phyloP scores from a whole-genome alignment of 1,140 invertebrate genomes.

The Drosophila watanabei region DNA sequence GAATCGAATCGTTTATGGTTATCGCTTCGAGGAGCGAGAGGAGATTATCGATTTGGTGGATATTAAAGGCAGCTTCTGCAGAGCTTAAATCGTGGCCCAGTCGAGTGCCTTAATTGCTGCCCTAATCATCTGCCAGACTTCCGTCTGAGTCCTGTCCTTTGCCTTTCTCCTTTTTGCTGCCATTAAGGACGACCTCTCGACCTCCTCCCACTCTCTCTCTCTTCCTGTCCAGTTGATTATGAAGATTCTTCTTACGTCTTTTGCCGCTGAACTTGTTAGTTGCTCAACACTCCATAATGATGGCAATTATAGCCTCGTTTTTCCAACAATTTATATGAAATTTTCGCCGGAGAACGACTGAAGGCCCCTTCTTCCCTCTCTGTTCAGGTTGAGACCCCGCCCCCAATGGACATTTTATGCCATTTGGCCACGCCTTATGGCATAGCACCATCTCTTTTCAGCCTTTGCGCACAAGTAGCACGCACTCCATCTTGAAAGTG shows the following conservation, averaged over 20 bases:
- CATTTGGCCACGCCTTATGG: conserved; percentile 53
- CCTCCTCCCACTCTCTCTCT: neutral
- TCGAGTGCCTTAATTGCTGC: conserved; percentile 73
- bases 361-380: conserved; percentile 3
- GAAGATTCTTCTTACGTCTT: conserved; percentile 59
- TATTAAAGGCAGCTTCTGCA: conserved; percentile 34
- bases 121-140: conserved; percentile 71
- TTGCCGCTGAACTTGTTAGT: conserved; percentile 63
- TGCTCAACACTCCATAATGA: conserved; percentile 85
- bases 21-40: neutral
- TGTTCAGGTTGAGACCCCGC: conserved; percentile 16
- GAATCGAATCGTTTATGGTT: conserved; percentile 58
- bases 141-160: conserved; percentile 14
- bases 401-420: conserved; percentile 44
- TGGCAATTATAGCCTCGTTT: conserved; percentile 85
- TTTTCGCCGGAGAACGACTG: conserved; percentile 44
- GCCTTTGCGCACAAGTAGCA: neutral
- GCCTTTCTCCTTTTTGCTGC: neutral
- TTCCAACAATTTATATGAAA: conserved; percentile 85
- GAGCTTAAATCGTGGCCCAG: conserved; percentile 35
- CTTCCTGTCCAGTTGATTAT: conserved; percentile 62
- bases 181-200: conserved; percentile 31
- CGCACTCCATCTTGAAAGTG: conserved; percentile 74
- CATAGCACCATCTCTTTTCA: conserved; percentile 34
- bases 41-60: conserved; percentile 49